Conservation (phyloP, 2,888 invertebrate species). For the Tortrix viridana region DNA sequence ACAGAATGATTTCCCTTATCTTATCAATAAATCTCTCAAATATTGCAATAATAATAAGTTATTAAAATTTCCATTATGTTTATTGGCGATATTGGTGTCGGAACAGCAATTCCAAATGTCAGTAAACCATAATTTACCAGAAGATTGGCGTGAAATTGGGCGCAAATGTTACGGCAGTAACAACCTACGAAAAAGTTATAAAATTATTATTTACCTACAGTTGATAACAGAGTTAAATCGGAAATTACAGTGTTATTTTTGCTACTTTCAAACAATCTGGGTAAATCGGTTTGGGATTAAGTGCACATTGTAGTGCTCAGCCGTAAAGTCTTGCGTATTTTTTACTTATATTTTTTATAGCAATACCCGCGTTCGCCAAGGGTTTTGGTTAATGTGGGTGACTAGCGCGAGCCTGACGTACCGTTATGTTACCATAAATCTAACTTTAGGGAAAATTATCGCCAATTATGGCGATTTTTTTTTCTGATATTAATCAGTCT, state of each 20-base stretch:
- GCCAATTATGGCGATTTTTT: no score
- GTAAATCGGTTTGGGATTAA: constrained; percentile 9
- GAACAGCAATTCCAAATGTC: constrained; percentile 28
- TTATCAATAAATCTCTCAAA: constrained; percentile 34
- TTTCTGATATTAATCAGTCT: no score
- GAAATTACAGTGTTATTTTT: constrained; percentile 34
- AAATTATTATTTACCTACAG: constrained; percentile 36
- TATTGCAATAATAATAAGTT: constrained; percentile 37
- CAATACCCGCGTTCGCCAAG: no score
- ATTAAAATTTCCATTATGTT: constrained; percentile 35
- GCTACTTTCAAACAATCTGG: constrained; percentile 9
- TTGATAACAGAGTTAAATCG: constrained; percentile 33
- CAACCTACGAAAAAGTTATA: constrained; percentile 35
- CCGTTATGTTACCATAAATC: no score
- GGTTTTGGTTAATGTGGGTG: no score
- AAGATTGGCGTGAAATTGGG: constrained; percentile 45
- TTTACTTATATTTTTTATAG: no score
- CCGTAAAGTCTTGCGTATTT: not conserved
- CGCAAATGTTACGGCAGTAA: constrained; percentile 39
- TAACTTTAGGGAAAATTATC: no score
- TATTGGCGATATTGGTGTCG: constrained; percentile 26
- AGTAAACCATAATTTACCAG: constrained; percentile 33
- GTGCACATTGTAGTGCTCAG: not conserved
- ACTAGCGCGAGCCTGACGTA: no score
- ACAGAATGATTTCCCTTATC: constrained; percentile 27